Evolutionary conservation across 2,888 invertebrate genomes (phyloP), one percentile per base, ranked within the genome.

Genomic region (Dromius quadrimaculatus): DNA sequence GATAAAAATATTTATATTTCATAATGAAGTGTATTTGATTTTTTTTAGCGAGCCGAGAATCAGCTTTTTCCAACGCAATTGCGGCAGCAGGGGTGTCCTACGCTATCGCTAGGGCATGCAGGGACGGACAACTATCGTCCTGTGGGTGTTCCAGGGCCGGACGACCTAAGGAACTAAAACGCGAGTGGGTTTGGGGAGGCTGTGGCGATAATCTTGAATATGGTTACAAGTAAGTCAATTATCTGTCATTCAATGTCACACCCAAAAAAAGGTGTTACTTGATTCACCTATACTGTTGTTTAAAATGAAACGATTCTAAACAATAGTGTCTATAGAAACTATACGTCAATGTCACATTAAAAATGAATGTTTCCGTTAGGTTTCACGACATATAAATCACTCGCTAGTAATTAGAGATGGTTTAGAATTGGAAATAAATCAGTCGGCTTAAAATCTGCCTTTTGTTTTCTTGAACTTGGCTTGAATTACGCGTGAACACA

Each of bases 131-230:
- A 72, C 86, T 97, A 66, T 87, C 92, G 2, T 94, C 93, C 63
- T 98, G 98, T 79, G 94, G 95, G 20, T 98, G 98, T 81, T 93
- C 94, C 61, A 86, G 91, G 15, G 91, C 93, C 57, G 85, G 88
- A 2, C 84, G 97, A 50, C 97, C 97, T 3, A 88, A 89, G 76
- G 92, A 93, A 79, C 85, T 97, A 68, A 91, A 93, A 76, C 87
- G 89, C 66, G 96, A 97, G 79, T 98, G 97, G 97, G 91, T 95
- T 54, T 98, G 98, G 98, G 97, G 97, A 23, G 98, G 98, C 19
- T 98, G 97, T 78, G 98, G 97, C 0, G 98, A 98, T 82, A 96
- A 99, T 84, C 88, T 97, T 70, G 95, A 97, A 82, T 97, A 97
- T 81, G 95, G 95, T 71, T 96, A 96, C 87, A 93, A 93, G 92